Conservation (phyloP, 1,140 invertebrate species). For the Sminthurides bifidus region DNA sequence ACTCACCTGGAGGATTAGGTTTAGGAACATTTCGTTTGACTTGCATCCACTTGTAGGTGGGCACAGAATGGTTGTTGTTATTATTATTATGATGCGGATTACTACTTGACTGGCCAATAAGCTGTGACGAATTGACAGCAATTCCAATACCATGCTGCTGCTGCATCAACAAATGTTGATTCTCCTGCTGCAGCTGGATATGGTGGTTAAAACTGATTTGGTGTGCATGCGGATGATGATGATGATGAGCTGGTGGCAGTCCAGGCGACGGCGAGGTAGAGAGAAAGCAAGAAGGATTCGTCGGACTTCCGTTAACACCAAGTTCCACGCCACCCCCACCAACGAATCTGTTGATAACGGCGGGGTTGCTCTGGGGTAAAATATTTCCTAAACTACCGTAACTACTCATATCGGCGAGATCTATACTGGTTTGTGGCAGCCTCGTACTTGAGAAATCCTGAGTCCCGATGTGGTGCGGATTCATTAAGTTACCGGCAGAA, state of each 20-base stretch:
- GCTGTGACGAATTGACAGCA: too few relatives aligned
- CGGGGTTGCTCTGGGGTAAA: constrained; percentile 7
- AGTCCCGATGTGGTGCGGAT: constrained; percentile 36
- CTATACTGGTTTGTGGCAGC: constrained; percentile 7
- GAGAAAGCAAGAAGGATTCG: too few relatives aligned
- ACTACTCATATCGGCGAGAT: constrained; percentile 20
- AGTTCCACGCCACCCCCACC: not conserved
- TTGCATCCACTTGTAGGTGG: constrained; percentile 96
- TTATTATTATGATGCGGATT: constrained; percentile 1
- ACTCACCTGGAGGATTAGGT: constrained; percentile 44
- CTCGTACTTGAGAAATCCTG: constrained; percentile 30
- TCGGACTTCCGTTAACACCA: not conserved
- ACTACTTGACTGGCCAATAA: too few relatives aligned
- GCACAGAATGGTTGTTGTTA: constrained; percentile 42
- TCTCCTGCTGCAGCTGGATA: constrained; percentile 1
- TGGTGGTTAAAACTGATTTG: too few relatives aligned
- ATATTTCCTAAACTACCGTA: constrained; percentile 9
- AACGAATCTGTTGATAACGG: too few relatives aligned
- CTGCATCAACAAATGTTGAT: constrained; percentile 1
- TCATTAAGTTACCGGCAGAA: constrained; percentile 2
- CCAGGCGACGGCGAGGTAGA: too few relatives aligned
- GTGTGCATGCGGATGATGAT: constrained; percentile 19
- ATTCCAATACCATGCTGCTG: too few relatives aligned
- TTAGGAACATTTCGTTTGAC: constrained; percentile 89
- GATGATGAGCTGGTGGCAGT: too few relatives aligned